Percentiles rank a stretch among this genome's conserved stretches.
Conservation (phyloP, 2,888 invertebrate genomes). For the Pimpla rufipes region DNA sequence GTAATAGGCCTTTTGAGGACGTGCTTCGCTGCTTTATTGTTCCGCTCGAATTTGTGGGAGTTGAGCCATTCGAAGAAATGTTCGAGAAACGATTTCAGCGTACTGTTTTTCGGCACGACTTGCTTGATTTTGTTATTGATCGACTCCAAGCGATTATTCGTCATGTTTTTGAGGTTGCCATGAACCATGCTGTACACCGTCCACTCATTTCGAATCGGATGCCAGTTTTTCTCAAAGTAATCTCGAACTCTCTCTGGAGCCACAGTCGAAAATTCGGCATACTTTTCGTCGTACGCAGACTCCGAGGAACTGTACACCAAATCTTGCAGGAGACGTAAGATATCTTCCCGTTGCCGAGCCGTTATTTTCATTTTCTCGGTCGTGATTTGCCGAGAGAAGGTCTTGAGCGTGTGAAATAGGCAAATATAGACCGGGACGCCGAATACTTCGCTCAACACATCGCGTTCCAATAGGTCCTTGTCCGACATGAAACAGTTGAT, state of each 20-base stretch:
- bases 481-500: slow-evolving; percentile 43
- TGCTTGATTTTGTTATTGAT: slow-evolving; percentile 64
- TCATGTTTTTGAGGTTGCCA: slow-evolving; percentile 61
- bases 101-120: slow-evolving; percentile 54
- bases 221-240: slow-evolving; percentile 70
- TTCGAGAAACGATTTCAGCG: slow-evolving; percentile 54
- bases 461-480: slow-evolving; percentile 16
- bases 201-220: slow-evolving; percentile 67
- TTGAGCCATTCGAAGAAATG: slow-evolving; percentile 61
- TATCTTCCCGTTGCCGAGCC: slow-evolving; percentile 21
- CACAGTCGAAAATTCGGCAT: slow-evolving; percentile 37
- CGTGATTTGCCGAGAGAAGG: slow-evolving; percentile 45
- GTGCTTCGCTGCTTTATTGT: slow-evolving; percentile 38
- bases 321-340: slow-evolving; percentile 11
- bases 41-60: slow-evolving; percentile 30
- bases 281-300: slow-evolving; percentile 37
- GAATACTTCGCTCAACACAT: slow-evolving; percentile 19
- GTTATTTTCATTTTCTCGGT: slow-evolving; percentile 30
- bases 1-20: slow-evolving; percentile 30
- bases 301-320: slow-evolving; percentile 17
- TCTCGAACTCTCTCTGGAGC: slow-evolving; percentile 48
- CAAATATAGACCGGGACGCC: slow-evolving; percentile 21
- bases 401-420: slow-evolving; percentile 17
- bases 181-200: slow-evolving; percentile 56
- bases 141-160: slow-evolving; percentile 67